Percentiles rank a stretch among this genome's conserved stretches.
phyloP scores from a whole-genome alignment of 1,140 invertebrate genomes.

The Ceratosolen solmsi region DNA sequence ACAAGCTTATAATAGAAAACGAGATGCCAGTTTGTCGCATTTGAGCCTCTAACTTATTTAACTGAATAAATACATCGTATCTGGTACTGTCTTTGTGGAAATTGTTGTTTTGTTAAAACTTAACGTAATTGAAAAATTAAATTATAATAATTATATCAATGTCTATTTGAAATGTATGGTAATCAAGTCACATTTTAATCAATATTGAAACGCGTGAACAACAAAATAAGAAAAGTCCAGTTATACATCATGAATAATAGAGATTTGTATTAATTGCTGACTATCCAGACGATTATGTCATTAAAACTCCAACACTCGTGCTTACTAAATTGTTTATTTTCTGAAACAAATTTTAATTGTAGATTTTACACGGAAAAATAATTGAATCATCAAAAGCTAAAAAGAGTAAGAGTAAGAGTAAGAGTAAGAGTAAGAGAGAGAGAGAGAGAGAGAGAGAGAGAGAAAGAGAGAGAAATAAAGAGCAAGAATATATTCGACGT shows the following conservation, averaged over 20 bases:
- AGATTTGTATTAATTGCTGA: conserved; percentile 31
- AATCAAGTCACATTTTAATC: conserved; percentile 18
- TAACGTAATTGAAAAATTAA: conserved; percentile 10
- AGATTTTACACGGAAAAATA: conserved; percentile 43
- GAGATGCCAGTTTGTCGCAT: conserved; percentile 40
- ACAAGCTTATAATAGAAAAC: conserved; percentile 30
- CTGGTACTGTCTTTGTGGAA: conserved; percentile 22
- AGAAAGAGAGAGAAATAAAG: too few relatives aligned
- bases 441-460: neutral
- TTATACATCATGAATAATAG: conserved; percentile 3
- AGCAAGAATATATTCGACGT: conserved; percentile 14
- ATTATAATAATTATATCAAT: conserved; percentile 31
- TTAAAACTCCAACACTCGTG: neutral
- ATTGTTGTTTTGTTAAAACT: conserved; percentile 16
- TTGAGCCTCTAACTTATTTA: conserved; percentile 37
- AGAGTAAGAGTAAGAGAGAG: too few relatives aligned
- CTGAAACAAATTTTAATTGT: neutral
- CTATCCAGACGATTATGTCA: conserved; percentile 12
- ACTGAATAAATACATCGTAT: conserved; percentile 5
- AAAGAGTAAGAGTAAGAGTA: too few relatives aligned
- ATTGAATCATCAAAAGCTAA: conserved; percentile 3
- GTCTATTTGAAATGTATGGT: conserved; percentile 26
- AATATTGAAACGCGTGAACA: conserved; percentile 5
- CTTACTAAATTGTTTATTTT: conserved; percentile 36
- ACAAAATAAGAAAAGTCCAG: conserved; percentile 17